Evolutionary conservation across 2,113 vertebrate genomes (phyloP), one percentile per base, ranked within the genome.

Genomic region (Channa argus): DNA sequence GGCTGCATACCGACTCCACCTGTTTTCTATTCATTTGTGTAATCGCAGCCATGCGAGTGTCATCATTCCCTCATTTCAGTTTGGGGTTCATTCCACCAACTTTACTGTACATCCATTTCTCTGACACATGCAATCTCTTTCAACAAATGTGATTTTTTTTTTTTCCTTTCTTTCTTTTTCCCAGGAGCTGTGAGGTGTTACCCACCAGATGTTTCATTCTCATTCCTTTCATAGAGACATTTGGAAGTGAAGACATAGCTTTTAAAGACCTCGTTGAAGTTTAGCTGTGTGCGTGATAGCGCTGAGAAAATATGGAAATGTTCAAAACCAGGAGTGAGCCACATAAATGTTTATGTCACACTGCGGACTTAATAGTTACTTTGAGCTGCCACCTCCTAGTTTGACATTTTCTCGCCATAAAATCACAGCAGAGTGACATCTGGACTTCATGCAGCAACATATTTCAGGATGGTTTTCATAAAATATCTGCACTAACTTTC

Each of bases 21-120:
- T 91, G 90, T 85, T 90, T 92, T 73, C 77, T 84, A 88, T 93
- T 88, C 64, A 88, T 92, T 89, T 78, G 71, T 80, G 74, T 82
- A 89, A 91, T 88, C 62, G 49, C 83, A 83, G 76, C 84, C 81
- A 82, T 84, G 76, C 73, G 62, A 89, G 79, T 85, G 82, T 92
- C 91, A 90, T 88, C 85, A 80, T 90, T 77, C 80, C 75, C 63
- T 81, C 69, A 62, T 90, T 89, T 86, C 75, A 84, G 58, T 68
- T 74, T 7, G 56, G 76, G 72, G 51, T 77, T 65, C 39, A 63
- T 77, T 89, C 73, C 66, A 59, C 74, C 69, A 62, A 74, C 66
- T 80, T 71, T 79, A 76, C 66, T 80, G 68, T 79, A 76, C 72
- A 76, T 90, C 87, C 80, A 82, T 85, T 87, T 86, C 74, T 75